Evolutionary conservation across 2,888 invertebrate genomes (phyloP).

Genomic region (Apantesis nais): DNA sequence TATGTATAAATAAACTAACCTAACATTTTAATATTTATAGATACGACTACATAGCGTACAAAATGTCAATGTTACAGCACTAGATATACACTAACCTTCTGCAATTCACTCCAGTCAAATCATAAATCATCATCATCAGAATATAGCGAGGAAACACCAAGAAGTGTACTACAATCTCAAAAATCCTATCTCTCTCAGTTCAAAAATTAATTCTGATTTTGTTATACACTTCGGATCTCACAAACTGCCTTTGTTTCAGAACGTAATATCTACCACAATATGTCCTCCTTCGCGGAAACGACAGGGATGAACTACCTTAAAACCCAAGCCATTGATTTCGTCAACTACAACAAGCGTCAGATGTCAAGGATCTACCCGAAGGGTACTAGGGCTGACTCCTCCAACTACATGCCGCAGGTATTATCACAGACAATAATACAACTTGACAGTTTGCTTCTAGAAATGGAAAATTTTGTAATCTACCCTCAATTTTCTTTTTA

Average conservation of each 20-base stretch:
- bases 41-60: too few species aligned
- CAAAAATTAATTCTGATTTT: neutral
- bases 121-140: too few species aligned
- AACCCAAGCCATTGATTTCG: conserved; percentile 98
- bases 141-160: too few species aligned
- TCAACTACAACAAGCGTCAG: conserved; percentile 99
- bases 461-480: neutral
- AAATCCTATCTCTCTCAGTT: neutral
- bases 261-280: conserved; percentile 98
- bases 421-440: neutral
- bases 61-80: too few species aligned
- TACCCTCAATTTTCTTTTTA: neutral
- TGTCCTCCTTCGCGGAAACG: conserved; percentile 99
- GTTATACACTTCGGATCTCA: neutral
- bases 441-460: neutral
- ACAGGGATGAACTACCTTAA: conserved; percentile 98
- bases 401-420: conserved; percentile 99
- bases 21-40: too few species aligned
- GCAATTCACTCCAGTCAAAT: too few species aligned
- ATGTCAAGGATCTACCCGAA: conserved; percentile 99
- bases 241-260: conserved; percentile 85
- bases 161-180: neutral
- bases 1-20: too few species aligned
- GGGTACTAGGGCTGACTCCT: conserved; percentile 99
- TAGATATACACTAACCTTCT: too few species aligned